Conservation (phyloP, 2,888 invertebrate genomes). For the Seira musarum region DNA sequence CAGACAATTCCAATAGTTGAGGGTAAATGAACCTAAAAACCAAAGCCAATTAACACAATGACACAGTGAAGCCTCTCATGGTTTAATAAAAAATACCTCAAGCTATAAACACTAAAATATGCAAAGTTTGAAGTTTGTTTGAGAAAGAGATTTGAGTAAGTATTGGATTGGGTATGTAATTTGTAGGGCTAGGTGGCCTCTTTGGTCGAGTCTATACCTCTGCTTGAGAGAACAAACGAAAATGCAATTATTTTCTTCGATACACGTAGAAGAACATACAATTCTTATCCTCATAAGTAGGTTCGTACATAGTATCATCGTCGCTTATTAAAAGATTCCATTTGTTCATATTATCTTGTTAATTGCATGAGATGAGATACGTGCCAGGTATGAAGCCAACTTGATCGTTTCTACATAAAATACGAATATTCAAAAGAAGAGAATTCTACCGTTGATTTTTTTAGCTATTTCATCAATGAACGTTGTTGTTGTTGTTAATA, state of each 20-base stretch:
- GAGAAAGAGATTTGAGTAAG: too few relatives aligned
- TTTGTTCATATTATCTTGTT: not conserved
- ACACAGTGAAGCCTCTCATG: conserved; percentile 36
- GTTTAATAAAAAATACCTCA: too few relatives aligned
- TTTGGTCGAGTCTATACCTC: not conserved
- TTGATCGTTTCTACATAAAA: too few relatives aligned
- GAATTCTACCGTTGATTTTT: too few relatives aligned
- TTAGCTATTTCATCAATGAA: too few relatives aligned
- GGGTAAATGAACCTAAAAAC: conserved; percentile 53
- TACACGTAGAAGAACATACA: too few relatives aligned
- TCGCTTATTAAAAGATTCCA: not conserved
- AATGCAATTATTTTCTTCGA: not conserved
- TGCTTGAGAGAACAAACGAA: not conserved
- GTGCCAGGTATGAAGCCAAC: not conserved
- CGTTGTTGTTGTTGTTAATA: too few relatives aligned
- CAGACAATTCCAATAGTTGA: too few relatives aligned
- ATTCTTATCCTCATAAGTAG: not conserved
- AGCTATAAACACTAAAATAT: not conserved
- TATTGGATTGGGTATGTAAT: not conserved
- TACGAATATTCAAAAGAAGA: too few relatives aligned
- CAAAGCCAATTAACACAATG: conserved; percentile 59
- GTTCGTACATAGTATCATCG: not conserved
- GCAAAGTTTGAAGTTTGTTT: not conserved
- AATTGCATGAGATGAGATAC: too few relatives aligned
- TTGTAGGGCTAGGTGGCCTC: not conserved